phyloP scores from a whole-genome alignment of 23 tunicate species.

The Pegea sp. region DNA sequence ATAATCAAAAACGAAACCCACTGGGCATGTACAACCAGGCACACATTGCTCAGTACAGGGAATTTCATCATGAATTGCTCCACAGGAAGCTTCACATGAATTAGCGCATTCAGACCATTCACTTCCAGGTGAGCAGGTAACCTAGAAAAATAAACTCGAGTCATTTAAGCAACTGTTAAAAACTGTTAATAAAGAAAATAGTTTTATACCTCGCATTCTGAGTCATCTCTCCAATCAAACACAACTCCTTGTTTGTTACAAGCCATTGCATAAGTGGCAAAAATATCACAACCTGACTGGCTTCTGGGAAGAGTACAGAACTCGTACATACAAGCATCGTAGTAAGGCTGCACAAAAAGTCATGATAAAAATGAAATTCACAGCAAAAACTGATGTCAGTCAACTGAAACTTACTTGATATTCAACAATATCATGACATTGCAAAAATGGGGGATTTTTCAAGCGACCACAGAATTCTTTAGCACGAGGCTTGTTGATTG shows the following conservation, averaged over 20 bases:
- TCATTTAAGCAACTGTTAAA: too few species aligned
- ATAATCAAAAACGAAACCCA: slow-evolving; percentile 78
- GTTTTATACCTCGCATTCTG: slow-evolving; percentile 43
- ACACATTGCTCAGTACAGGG: slow-evolving; percentile 96
- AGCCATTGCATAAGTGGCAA: slow-evolving; percentile 65
- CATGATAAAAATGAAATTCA: not conserved
- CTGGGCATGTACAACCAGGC: slow-evolving; percentile 93
- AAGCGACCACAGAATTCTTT: slow-evolving; percentile 52
- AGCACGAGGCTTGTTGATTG: slow-evolving; percentile 76
- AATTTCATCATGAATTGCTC: slow-evolving; percentile 73
- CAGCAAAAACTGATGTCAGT: not conserved
- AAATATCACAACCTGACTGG: slow-evolving; percentile 34
- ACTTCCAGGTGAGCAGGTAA: slow-evolving; percentile 43
- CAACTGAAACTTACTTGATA: slow-evolving; percentile 33
- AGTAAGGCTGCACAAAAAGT: slow-evolving; percentile 40
- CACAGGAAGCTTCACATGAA: slow-evolving; percentile 91
- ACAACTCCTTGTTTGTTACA: slow-evolving; percentile 82
- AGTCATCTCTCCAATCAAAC: slow-evolving; percentile 55
- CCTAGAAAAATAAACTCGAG: slow-evolving; percentile 17
- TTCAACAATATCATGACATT: slow-evolving; percentile 95
- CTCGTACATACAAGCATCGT: slow-evolving; percentile 73
- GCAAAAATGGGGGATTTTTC: slow-evolving; percentile 49
- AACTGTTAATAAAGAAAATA: not conserved
- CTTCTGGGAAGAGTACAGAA: slow-evolving; percentile 48
- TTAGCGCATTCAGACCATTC: slow-evolving; percentile 84